phyloP scores from a whole-genome alignment of 2,113 vertebrate genomes.

The Platysternon megacephalum region DNA sequence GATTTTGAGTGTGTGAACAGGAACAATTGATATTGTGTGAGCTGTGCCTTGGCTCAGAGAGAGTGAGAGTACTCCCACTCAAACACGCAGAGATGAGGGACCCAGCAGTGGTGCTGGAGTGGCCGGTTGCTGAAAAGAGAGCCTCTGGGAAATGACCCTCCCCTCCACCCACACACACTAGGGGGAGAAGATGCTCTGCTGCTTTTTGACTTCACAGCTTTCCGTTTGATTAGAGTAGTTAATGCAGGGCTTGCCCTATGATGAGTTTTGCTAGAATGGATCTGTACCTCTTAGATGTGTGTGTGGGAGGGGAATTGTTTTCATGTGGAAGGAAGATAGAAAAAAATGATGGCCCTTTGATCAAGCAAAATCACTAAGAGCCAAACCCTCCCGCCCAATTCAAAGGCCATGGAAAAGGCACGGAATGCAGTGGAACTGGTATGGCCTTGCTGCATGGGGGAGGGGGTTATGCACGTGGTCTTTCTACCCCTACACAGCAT shows the following conservation, averaged over 20 bases:
- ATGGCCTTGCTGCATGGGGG: rapidly evolving
- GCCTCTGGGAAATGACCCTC: background rate
- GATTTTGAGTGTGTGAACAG: background rate
- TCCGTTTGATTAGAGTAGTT: background rate
- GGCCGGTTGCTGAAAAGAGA: background rate
- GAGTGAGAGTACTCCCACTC: background rate
- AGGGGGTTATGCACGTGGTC: background rate
- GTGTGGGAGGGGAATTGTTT: background rate
- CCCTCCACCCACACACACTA: background rate
- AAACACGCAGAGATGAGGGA: background rate
- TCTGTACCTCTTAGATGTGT: background rate
- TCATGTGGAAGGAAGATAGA: background rate
- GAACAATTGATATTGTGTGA: background rate
- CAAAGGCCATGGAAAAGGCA: background rate
- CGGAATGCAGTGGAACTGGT: background rate
- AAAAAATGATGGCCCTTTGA: background rate
- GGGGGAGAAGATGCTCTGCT: background rate
- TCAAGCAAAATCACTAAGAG: background rate
- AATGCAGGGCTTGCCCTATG: background rate
- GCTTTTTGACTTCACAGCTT: background rate
- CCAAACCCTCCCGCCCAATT: background rate
- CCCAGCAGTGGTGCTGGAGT: background rate
- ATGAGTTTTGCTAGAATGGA: background rate
- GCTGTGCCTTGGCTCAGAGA: background rate
- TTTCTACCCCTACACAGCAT: background rate